These are phyloP conservation scores for Drosophila pseudotakahashii DNA, from an alignment of 2,888 invertebrate species.

Conservation along the genomic window DNA sequence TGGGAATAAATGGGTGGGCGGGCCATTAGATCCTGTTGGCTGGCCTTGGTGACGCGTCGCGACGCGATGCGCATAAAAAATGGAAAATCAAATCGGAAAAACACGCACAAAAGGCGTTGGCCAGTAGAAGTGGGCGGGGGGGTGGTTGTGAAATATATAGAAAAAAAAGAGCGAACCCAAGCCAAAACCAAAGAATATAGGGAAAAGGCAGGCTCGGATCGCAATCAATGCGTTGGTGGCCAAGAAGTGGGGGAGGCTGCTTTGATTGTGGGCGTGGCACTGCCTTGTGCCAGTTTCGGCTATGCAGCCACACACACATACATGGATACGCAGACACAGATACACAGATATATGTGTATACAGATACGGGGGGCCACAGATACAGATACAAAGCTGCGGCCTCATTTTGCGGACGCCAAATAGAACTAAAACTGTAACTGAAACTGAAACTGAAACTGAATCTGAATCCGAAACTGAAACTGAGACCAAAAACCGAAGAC, in stretches of 20 bases:
- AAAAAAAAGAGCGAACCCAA: slow-evolving; percentile 1
- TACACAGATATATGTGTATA: background rate
- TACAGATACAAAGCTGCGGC: slow-evolving; percentile 58
- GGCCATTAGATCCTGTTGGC: slow-evolving; percentile 55
- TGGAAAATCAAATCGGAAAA: slow-evolving; percentile 67
- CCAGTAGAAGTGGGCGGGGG: slow-evolving; percentile 10
- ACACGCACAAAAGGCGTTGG: slow-evolving; percentile 65
- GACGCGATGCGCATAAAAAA: slow-evolving; percentile 61
- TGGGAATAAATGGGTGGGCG: background rate
- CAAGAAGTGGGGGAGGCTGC: slow-evolving; percentile 11
- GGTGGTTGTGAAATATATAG: slow-evolving; percentile 9
- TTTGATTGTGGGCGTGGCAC: slow-evolving; percentile 45
- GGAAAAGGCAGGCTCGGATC: slow-evolving; percentile 18
- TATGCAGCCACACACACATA: slow-evolving; percentile 27
- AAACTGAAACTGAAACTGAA: slow-evolving; percentile 42
- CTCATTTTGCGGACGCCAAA: slow-evolving; percentile 59
- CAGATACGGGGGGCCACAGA: slow-evolving; percentile 31
- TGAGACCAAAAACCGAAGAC: slow-evolving; percentile 10
- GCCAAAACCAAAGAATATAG: too few relatives aligned
- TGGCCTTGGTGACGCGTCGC: slow-evolving; percentile 62
- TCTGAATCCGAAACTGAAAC: slow-evolving; percentile 13
- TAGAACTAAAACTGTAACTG: slow-evolving; percentile 46
- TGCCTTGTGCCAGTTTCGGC: slow-evolving; percentile 69
- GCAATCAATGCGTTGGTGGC: slow-evolving; percentile 38
- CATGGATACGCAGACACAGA: background rate